Base-by-base conservation (phyloP, 1,140 invertebrate species). In the Cyclargus thomasi region DNA sequence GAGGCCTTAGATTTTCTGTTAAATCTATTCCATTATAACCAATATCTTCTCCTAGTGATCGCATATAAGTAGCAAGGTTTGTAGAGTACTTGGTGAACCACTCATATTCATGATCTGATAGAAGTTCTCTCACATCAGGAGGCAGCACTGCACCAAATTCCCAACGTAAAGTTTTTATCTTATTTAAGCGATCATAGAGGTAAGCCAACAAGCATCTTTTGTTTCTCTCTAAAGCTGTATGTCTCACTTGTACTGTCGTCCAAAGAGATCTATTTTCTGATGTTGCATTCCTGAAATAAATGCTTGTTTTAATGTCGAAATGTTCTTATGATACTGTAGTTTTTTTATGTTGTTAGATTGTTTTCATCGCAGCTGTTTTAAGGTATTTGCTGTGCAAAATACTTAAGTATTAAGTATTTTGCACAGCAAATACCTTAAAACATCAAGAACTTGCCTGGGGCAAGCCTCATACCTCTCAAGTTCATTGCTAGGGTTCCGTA, bases 71-170 rank as follows among this genome's bases (percentile, higher is more conserved):
- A 5, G 96, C 96, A 63, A 99, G 89, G 62, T 93, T 94, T 77
- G 95, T 97, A 59, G 95, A 98, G 80, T 99, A 99, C 67, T 94
- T 94, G 29, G 93, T 94, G 78, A 99, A 97, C 95, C 97, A 99
- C 65, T 95, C 92, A 22, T 95, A 88, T 91, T 99, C 98, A 3
- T 94, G 92, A 78, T 95, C 94, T 72, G 95, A 95, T 17, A 99
- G 89, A 73, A 96, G 94, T 35, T 93, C 91, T 81, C 95, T 95
- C 0, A 98, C 94, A 82, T 98, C 97, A 0, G 92, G 79, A 3
- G 98, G 97, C 67, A 99, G 85, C 53, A 98, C 95, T 67, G 96
- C 95, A 2, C 98, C 98, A 85, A 99, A 96, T 81, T 98, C 96
- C 98, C 98, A 99, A 63, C 98, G 91, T 83, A 98, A 92, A 59